Percentiles rank a stretch among this genome's conserved stretches.
Conservation (phyloP, 2,797 vertebrate genomes). For the Coilia nasus region DNA sequence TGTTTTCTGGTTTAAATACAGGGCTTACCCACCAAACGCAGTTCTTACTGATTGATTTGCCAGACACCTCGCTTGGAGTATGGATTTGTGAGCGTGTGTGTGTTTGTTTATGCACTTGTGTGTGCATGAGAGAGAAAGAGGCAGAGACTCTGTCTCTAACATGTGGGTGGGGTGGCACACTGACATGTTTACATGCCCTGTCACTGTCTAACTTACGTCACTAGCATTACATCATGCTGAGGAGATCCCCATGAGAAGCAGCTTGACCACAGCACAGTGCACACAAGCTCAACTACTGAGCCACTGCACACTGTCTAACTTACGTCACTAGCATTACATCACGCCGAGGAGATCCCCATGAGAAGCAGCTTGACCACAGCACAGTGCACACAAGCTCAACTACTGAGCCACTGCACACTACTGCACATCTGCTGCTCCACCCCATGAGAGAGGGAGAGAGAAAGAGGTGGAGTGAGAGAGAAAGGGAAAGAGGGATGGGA, state of each 20-base stretch:
- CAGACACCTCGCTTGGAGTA: background rate
- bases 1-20: background rate
- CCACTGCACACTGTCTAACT: background rate
- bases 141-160: too few relatives aligned
- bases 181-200: too few relatives aligned
- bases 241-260: background rate
- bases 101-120: background rate
- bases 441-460: background rate
- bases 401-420: too few relatives aligned
- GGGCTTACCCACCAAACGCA: background rate
- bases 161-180: too few relatives aligned
- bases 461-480: too few relatives aligned
- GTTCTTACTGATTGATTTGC: background rate
- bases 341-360: background rate
- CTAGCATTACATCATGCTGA: background rate
- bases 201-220: background rate
- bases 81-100: constrained; percentile 28
- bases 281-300: background rate
- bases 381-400: background rate
- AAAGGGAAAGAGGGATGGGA: too few relatives aligned
- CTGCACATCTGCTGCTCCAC: background rate
- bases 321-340: background rate
- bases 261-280: background rate
- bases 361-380: background rate
- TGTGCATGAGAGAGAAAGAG: too few relatives aligned